A percentile compares a stretch with the other conserved stretches of the same genome.
Conservation (phyloP, 2,888 invertebrate genomes). For the Tenthredo scrophulariae region DNA sequence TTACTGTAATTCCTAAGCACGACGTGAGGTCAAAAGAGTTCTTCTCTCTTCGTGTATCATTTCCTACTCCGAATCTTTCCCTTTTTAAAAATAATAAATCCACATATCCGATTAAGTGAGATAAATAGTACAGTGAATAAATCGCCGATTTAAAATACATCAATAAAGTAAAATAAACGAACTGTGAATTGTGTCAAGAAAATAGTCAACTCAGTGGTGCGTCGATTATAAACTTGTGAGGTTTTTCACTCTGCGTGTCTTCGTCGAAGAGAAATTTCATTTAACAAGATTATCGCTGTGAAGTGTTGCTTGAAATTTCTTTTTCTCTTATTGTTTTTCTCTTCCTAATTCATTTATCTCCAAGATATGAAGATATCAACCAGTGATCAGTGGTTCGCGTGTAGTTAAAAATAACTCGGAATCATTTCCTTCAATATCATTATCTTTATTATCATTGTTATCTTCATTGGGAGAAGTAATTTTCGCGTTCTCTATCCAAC, state of each 20-base stretch:
- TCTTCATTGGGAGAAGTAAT: background rate
- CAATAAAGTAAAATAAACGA: background rate
- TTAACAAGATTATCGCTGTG: background rate
- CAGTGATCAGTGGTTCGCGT: slow-evolving; percentile 2
- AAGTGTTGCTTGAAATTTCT: background rate
- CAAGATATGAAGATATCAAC: background rate
- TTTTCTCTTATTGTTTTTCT: background rate
- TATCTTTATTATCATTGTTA: background rate
- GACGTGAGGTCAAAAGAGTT: background rate
- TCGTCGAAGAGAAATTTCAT: background rate
- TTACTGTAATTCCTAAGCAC: background rate
- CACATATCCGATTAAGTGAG: background rate
- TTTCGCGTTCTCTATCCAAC: background rate
- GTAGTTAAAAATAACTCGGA: background rate
- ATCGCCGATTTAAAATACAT: background rate
- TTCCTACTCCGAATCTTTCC: background rate
- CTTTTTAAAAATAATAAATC: background rate
- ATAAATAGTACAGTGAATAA: background rate
- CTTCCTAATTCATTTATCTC: background rate
- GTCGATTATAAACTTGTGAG: background rate
- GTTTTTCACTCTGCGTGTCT: background rate
- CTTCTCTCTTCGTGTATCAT: slow-evolving; percentile 4
- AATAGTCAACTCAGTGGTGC: background rate
- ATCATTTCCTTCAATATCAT: background rate
- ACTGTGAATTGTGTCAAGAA: background rate